phyloP scores from a whole-genome alignment of 2,888 invertebrate genomes.

The Eupeodes latifasciatus region DNA sequence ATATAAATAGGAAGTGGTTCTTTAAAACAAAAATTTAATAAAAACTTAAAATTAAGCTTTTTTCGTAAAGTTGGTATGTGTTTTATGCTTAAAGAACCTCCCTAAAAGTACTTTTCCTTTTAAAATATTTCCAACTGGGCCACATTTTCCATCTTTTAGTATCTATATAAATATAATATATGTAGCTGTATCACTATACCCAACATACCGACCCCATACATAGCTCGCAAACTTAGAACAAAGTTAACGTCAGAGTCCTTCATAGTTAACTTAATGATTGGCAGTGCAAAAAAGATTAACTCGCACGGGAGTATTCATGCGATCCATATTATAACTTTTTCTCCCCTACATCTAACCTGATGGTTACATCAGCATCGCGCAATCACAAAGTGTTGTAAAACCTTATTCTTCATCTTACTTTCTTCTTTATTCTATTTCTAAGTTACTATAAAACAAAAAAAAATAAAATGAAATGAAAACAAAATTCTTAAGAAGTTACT shows the following conservation, averaged over 20 bases:
- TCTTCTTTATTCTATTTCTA: slow-evolving; percentile 5
- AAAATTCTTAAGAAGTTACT: slow-evolving; percentile 50
- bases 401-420: background rate
- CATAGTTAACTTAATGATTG: slow-evolving; percentile 54
- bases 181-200: background rate
- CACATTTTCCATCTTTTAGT: background rate
- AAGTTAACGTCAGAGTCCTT: slow-evolving; percentile 38
- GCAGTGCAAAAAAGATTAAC: slow-evolving; percentile 46
- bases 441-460: background rate
- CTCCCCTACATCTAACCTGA: slow-evolving; percentile 20
- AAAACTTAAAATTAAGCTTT: too few relatives aligned
- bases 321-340: slow-evolving; percentile 51
- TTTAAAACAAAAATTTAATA: too few relatives aligned
- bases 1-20: too few relatives aligned
- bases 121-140: background rate
- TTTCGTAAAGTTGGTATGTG: too few relatives aligned
- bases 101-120: too few relatives aligned
- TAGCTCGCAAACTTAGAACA: background rate
- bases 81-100: too few relatives aligned
- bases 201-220: too few relatives aligned
- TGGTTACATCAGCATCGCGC: slow-evolving; percentile 1
- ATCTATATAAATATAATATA: too few relatives aligned
- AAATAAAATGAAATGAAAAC: background rate
- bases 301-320: slow-evolving; percentile 41
- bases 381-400: slow-evolving; percentile 48